Percentiles rank a stretch among this genome's conserved stretches.
These are phyloP conservation scores for Trissolcus brochymenae DNA, from an alignment of 2,888 invertebrate genomes.

Conservation along the genomic window DNA sequence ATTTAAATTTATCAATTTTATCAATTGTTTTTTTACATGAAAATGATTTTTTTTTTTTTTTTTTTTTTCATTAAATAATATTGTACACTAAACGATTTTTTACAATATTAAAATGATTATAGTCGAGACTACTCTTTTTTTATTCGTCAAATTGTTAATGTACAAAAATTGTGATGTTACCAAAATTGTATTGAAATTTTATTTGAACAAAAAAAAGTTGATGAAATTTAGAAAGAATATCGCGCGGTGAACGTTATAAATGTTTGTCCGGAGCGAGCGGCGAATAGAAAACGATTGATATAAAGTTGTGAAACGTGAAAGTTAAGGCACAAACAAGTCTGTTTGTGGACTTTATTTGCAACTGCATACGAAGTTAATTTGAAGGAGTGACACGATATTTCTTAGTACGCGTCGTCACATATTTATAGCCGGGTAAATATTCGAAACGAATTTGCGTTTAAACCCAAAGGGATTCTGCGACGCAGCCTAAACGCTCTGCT, in stretches of 20 bases:
- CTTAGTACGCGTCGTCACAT: constrained; percentile 41
- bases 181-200: too few relatives aligned
- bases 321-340: constrained; percentile 39
- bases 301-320: constrained; percentile 32
- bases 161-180: too few relatives aligned
- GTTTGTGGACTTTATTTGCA: constrained; percentile 50
- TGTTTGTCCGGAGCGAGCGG: constrained; percentile 16
- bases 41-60: neutral
- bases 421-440: constrained; percentile 55
- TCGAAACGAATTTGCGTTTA: constrained; percentile 34
- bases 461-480: constrained; percentile 48
- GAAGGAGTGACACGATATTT: constrained; percentile 51
- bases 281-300: constrained; percentile 34
- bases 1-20: neutral
- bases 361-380: constrained; percentile 49
- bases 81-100: too few relatives aligned
- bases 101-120: too few relatives aligned
- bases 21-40: neutral
- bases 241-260: constrained; percentile 13
- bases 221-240: too few relatives aligned
- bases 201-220: too few relatives aligned
- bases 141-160: too few relatives aligned
- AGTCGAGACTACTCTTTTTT: too few relatives aligned
- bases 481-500: constrained; percentile 16
- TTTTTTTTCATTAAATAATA: neutral